Conservation (phyloP, 2,888 invertebrate species). For the Labia minor region DNA sequence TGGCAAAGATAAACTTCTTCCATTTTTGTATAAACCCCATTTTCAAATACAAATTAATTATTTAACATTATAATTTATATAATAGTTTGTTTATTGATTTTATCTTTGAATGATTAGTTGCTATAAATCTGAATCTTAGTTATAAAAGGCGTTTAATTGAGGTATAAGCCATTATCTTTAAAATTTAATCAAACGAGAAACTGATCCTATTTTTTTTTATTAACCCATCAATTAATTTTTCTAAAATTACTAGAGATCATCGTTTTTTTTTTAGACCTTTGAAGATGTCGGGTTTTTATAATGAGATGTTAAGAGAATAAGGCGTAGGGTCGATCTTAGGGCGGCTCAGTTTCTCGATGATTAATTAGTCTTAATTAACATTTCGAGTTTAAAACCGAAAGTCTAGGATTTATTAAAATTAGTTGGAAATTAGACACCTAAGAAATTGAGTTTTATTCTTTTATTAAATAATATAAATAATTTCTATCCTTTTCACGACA, state of each 20-base stretch:
- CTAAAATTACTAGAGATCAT: not conserved
- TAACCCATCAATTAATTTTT: not conserved
- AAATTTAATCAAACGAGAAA: not conserved
- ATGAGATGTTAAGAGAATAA: not conserved
- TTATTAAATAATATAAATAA: no score
- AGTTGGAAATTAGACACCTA: not conserved
- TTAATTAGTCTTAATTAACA: constrained; percentile 7
- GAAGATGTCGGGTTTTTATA: not conserved
- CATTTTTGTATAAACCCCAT: no score
- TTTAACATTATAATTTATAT: not conserved
- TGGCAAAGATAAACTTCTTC: no score
- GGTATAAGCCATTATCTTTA: not conserved
- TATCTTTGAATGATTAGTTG: not conserved
- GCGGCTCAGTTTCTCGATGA: not conserved
- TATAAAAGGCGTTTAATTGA: not conserved
- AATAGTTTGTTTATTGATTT: not conserved
- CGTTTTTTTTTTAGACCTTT: not conserved
- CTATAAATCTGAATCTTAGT: not conserved
- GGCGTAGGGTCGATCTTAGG: not conserved
- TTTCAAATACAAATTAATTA: not conserved
- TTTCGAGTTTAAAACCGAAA: not conserved
- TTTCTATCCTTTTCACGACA: no score
- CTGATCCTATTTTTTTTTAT: not conserved
- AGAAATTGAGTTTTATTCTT: no score
- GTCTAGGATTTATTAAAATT: not conserved